Conservation (phyloP, 2,113 vertebrate species). For the Oreochromis niloticus region DNA sequence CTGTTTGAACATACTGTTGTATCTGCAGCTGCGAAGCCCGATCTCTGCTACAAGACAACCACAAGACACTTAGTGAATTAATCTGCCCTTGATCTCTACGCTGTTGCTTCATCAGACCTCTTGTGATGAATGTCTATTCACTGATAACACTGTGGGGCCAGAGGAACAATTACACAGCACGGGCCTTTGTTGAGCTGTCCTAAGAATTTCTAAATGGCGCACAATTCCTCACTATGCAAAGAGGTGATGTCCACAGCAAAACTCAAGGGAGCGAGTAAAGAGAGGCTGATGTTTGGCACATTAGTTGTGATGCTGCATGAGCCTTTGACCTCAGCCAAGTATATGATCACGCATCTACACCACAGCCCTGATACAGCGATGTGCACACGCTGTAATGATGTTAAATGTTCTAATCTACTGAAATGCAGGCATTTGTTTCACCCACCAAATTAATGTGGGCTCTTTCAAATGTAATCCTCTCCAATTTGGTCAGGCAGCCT, state of each 20-base stretch:
- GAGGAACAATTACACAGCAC: constrained; percentile 59
- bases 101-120: constrained; percentile 71
- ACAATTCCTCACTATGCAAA: constrained; percentile 7
- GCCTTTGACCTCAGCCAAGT: neutral
- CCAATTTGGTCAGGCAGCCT: constrained; percentile 75
- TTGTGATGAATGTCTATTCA: constrained; percentile 53
- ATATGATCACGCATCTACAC: neutral
- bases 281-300: neutral
- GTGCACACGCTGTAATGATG: constrained; percentile 1
- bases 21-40: neutral
- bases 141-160: constrained; percentile 58
- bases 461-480: constrained; percentile 78
- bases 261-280: neutral
- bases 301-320: neutral
- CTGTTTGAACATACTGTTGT: neutral
- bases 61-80: constrained; percentile 79
- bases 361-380: neutral
- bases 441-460: constrained; percentile 49
- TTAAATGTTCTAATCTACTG: constrained; percentile 46
- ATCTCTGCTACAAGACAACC: constrained; percentile 68
- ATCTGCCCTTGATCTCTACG: constrained; percentile 86
- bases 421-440: constrained; percentile 48
- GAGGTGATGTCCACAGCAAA: neutral
- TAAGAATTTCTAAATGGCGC: constrained; percentile 50
- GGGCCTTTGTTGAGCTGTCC: constrained; percentile 52